Percentiles rank a stretch among this genome's conserved stretches.
These are phyloP conservation scores for Oxyura jamaicensis DNA, from an alignment of 2,113 vertebrate genomes.

Conservation along the genomic window DNA sequence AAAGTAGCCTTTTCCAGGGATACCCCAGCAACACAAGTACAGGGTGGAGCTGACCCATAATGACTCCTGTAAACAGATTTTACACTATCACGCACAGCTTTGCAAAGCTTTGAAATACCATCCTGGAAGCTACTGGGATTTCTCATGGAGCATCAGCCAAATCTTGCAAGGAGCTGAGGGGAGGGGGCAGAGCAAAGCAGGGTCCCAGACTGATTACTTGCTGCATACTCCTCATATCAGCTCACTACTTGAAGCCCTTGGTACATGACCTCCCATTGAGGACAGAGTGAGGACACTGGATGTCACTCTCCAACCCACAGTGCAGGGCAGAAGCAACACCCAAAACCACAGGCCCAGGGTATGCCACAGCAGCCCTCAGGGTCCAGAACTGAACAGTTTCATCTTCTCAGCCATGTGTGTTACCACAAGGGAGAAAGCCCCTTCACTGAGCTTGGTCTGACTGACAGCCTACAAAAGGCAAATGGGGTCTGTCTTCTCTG, in stretches of 20 bases:
- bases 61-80: neutral
- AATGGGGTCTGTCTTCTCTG: neutral
- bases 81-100: neutral
- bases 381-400: neutral
- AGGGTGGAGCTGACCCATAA: neutral
- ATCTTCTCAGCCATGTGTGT: neutral
- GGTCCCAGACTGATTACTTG: neutral
- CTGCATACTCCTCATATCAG: neutral
- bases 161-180: neutral
- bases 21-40: neutral
- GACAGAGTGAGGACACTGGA: neutral
- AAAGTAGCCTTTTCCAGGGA: neutral
- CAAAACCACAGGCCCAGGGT: neutral
- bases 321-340: neutral
- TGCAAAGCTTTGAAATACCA: neutral
- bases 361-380: neutral
- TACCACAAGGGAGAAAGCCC: neutral
- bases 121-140: neutral
- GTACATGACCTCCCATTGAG: neutral
- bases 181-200: neutral
- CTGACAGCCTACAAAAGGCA: neutral
- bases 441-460: rapidly evolving
- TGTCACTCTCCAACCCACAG: neutral
- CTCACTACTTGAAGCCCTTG: neutral
- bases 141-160: neutral